Evolutionary conservation across 1,140 invertebrate genomes (phyloP).

Genomic region (Galendromus occidentalis): DNA sequence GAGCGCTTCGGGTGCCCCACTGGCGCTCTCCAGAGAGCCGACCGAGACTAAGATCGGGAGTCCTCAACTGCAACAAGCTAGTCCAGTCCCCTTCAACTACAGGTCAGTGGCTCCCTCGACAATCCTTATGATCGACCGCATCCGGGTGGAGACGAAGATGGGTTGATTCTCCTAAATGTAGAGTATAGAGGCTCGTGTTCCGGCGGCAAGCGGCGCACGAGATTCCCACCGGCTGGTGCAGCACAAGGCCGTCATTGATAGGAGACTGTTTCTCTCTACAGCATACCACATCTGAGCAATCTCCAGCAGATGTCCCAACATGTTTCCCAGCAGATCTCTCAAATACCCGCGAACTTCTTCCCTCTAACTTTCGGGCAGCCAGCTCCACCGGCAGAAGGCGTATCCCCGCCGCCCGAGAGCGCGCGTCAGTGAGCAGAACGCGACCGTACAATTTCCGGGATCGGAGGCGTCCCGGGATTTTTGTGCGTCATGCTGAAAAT

Average conservation of each 20-base stretch:
- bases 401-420: too few relatives aligned
- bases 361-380: not conserved
- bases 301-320: slow-evolving; percentile 2
- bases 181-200: not conserved
- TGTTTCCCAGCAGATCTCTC: not conserved
- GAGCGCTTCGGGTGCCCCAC: not conserved
- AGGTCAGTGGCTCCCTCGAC: not conserved
- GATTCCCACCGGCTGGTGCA: not conserved
- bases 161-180: not conserved
- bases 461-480: too few relatives aligned
- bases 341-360: not conserved
- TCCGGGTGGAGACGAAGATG: not conserved
- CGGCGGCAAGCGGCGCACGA: not conserved
- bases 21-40: not conserved
- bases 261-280: not conserved
- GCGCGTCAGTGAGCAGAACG: too few relatives aligned
- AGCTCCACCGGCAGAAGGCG: too few relatives aligned
- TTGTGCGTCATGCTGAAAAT: too few relatives aligned
- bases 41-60: not conserved
- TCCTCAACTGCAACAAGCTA: not conserved
- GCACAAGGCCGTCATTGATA: not conserved
- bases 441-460: too few relatives aligned
- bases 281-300: slow-evolving; percentile 6
- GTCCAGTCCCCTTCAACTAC: slow-evolving; percentile 3
- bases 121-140: not conserved